Evolutionary conservation across 2,888 invertebrate species (phyloP).

Genomic region (Clepsis dumicolana): DNA sequence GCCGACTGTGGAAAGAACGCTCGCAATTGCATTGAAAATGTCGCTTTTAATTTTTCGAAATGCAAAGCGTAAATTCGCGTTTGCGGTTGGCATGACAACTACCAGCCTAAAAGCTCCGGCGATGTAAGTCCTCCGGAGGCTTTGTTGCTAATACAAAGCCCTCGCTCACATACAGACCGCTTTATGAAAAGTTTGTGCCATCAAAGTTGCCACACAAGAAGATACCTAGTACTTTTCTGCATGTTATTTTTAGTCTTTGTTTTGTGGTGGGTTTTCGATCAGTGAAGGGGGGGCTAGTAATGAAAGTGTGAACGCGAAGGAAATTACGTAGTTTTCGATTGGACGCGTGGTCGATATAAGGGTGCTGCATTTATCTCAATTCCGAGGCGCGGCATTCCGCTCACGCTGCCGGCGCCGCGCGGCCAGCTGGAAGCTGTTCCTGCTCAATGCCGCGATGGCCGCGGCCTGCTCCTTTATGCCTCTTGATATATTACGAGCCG

Average conservation of each 20-base stretch:
- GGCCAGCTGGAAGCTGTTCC: conserved; percentile 53
- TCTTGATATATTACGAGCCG: conserved; percentile 72
- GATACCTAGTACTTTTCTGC: conserved; percentile 23
- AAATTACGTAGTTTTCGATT: conserved; percentile 8
- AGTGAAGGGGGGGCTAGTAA: not conserved
- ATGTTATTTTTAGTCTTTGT: conserved; percentile 22
- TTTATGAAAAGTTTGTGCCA: conserved; percentile 72
- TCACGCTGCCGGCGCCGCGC: conserved; percentile 48
- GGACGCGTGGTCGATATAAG: conserved; percentile 11
- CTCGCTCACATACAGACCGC: conserved; percentile 69
- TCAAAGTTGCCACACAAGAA: conserved; percentile 35
- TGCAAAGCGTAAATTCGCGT: conserved; percentile 82
- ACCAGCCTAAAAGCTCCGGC: conserved; percentile 79
- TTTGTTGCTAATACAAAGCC: conserved; percentile 81
- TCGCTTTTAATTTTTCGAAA: conserved; percentile 84
- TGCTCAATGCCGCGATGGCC: conserved; percentile 49
- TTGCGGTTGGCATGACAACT: conserved; percentile 77
- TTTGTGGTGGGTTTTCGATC: conserved; percentile 17
- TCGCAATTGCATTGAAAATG: conserved; percentile 82
- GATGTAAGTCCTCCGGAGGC: conserved; percentile 67
- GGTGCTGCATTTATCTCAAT: conserved; percentile 60
- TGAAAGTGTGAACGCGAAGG: not conserved
- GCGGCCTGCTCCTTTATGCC: conserved; percentile 64
- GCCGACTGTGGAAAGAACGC: conserved; percentile 76
- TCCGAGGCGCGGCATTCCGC: conserved; percentile 53